phyloP scores from a whole-genome alignment of 1,140 invertebrate genomes.

The Drosophila truncata region DNA sequence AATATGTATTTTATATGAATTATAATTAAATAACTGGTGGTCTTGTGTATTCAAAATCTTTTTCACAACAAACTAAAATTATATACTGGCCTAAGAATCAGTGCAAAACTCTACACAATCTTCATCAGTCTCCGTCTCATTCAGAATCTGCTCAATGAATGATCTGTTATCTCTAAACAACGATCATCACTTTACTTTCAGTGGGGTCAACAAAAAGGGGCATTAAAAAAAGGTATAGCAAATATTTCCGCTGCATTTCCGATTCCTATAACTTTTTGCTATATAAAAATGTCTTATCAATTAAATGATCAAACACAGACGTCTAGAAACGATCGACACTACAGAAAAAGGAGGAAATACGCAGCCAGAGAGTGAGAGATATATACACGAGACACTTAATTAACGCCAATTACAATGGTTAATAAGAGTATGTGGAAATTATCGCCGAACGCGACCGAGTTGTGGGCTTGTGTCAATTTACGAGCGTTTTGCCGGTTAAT shows the following conservation, averaged over 20 bases:
- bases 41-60: background rate
- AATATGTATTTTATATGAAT: background rate
- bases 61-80: background rate
- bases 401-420: slow-evolving; percentile 79
- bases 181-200: background rate
- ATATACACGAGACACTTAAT: slow-evolving; percentile 57
- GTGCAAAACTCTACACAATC: background rate
- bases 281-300: slow-evolving; percentile 70
- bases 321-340: slow-evolving; percentile 32
- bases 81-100: background rate
- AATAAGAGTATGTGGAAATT: slow-evolving; percentile 68
- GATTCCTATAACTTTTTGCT: slow-evolving; percentile 5
- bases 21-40: background rate
- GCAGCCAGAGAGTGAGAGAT: slow-evolving; percentile 18
- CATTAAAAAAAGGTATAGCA: slow-evolving; percentile 21
- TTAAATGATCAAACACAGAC: slow-evolving; percentile 61
- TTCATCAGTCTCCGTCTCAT: background rate
- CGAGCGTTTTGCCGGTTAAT: slow-evolving; percentile 31
- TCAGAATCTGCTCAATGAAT: slow-evolving; percentile 18
- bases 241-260: slow-evolving; percentile 35
- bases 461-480: slow-evolving; percentile 33
- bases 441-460: slow-evolving; percentile 40
- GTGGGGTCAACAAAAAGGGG: background rate
- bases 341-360: slow-evolving; percentile 26
- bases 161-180: slow-evolving; percentile 25